Base-by-base conservation (phyloP, 2,888 invertebrate genomes). In the Torymus texanus region DNA sequence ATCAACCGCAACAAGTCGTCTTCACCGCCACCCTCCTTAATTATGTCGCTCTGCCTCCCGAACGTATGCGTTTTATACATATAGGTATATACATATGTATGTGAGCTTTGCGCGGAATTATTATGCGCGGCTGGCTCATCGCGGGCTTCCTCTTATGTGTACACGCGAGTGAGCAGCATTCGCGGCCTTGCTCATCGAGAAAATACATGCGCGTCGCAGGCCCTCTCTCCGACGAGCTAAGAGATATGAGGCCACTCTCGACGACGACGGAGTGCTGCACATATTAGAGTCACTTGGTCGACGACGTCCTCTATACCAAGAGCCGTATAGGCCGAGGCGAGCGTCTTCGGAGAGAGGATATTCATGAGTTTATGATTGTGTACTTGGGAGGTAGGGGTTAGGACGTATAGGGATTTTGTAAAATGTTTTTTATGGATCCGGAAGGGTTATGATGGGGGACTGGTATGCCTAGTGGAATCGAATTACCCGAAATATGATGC, bases 11-110 rank as follows among this genome's bases (percentile, higher is more conserved):
- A 82, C 83, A 79, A 82, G 82, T 82, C 82, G 63, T 65, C 68
- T 82, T 81, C 80, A 83, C 82, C 83, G 74, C 51, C 13, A 13
- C 76, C 71, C 78, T 72, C 80, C 80, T 83, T 85, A 85, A 85
- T 85, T 85, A 84, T 83, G 81, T 78, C 81, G 75, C 65, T 55
- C 14, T 18, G 70, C 3, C 21, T 10, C n/a, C 14, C 14, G 13
- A 16, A 68, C 21, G 29, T 4, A 5, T 29, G 5, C 21, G 21
- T 29, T n/a, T 14, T 21, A 21, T 21, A 21, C 21, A 21, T 21
- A 21, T 21, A 21, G 1, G 21, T 21, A 21, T 21, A 21, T 21
- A 21, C 2, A 2, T 21, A 21, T 1, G 21, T 21, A 21, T 21
- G 21, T 21, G 21, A n/a, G 53, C 61, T 0, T 11, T 41, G 50